Evolutionary conservation across 2,888 invertebrate species (phyloP).

Genomic region (Chirona hameri): DNA sequence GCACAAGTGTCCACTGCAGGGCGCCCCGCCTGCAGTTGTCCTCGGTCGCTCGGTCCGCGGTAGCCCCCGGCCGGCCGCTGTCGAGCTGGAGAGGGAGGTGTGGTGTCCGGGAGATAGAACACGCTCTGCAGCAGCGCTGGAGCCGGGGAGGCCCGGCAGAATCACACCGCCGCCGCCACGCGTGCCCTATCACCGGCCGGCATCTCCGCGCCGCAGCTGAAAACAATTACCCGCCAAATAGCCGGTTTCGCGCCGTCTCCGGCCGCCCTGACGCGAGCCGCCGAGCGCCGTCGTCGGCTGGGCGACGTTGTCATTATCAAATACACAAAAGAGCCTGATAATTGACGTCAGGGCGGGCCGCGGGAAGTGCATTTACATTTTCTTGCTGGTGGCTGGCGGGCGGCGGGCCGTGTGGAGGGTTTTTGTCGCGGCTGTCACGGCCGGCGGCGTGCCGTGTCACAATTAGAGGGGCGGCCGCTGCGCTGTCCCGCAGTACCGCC

Average conservation of each 20-base stretch:
- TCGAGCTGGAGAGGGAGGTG: not conserved
- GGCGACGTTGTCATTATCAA: constrained; percentile 8
- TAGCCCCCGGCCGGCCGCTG: not conserved
- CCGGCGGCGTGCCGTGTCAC: not conserved
- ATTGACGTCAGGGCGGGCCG: constrained; percentile 5
- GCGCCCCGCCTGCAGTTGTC: not conserved
- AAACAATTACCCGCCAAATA: constrained; percentile 24
- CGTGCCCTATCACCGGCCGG: constrained; percentile 6
- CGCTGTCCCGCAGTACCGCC: not conserved
- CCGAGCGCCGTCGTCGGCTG: not conserved
- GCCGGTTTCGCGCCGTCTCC: not conserved
- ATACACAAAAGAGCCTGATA: not conserved
- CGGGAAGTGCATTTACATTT: constrained; percentile 13
- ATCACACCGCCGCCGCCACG: not conserved
- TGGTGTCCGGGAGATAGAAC: too few species aligned
- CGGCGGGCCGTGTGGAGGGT: not conserved
- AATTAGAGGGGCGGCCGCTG: not conserved
- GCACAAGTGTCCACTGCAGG: not conserved
- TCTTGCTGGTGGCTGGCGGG: not conserved
- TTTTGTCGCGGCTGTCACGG: not conserved
- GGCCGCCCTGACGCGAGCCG: not conserved
- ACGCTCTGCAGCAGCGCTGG: not conserved
- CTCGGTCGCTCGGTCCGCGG: not conserved
- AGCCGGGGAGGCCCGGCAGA: too few species aligned
- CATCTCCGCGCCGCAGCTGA: not conserved